A percentile compares a stretch with the other conserved stretches of the same genome.
Conservation (phyloP, 2,113 vertebrate genomes). For the Gallinago paraguaiae region DNA sequence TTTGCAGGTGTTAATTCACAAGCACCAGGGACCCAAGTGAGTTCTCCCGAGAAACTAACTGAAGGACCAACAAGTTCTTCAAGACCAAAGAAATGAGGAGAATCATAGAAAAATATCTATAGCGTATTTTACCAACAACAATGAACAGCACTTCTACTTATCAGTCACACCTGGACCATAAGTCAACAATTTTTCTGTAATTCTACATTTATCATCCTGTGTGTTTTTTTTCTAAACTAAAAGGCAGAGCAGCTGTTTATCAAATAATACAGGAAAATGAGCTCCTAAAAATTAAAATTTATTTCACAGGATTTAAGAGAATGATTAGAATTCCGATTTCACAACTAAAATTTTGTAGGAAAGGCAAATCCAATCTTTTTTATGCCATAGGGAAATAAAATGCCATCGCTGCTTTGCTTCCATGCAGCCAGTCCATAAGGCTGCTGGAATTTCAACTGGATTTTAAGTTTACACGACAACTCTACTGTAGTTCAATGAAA, state of each 20-base stretch:
- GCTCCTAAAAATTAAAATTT: background rate
- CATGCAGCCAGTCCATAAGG: no score
- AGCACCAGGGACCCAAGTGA: background rate
- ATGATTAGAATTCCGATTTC: background rate
- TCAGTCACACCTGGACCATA: accelerated
- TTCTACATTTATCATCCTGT: background rate
- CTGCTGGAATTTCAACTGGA: background rate
- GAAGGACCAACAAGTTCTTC: background rate
- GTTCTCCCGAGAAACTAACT: background rate
- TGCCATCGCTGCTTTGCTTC: background rate
- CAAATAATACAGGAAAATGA: background rate
- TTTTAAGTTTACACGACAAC: background rate
- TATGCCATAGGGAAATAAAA: background rate
- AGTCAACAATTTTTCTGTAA: accelerated
- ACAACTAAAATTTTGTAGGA: background rate
- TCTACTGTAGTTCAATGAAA: background rate
- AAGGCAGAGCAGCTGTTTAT: background rate
- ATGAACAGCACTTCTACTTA: background rate
- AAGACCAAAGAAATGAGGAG: background rate
- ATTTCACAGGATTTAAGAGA: background rate
- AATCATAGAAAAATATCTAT: accelerated
- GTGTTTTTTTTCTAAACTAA: background rate
- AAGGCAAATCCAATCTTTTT: background rate
- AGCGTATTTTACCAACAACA: background rate
- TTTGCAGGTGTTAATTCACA: background rate